These are phyloP conservation scores for Tipula lateralis DNA, from an alignment of 2,888 invertebrate genomes.

Conservation along the genomic window DNA sequence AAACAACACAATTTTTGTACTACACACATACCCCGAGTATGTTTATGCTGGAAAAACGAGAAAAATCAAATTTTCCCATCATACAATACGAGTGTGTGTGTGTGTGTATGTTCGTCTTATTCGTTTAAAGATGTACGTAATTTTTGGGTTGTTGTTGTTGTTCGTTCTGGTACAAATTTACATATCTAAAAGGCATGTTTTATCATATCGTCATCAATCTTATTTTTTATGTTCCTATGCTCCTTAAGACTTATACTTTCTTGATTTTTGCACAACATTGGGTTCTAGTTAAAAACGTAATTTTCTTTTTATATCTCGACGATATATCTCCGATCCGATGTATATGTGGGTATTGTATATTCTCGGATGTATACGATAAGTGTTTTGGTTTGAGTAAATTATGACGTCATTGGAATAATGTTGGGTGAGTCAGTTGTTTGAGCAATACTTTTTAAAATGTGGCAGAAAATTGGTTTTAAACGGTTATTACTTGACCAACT, in stretches of 20 bases:
- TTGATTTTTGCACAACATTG: not conserved
- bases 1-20: not conserved
- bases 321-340: not conserved
- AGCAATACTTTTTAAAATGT: no score
- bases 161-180: not conserved
- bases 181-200: constrained; percentile 13
- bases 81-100: not conserved
- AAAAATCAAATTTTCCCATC: constrained; percentile 12
- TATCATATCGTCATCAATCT: constrained; percentile 19
- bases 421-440: no score
- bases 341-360: not conserved
- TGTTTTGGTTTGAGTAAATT: not conserved
- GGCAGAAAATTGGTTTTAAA: no score
- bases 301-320: not conserved
- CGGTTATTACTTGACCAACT: no score
- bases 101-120: not conserved
- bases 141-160: not conserved
- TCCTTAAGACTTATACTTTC: not conserved
- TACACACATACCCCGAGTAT: not conserved
- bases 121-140: no score
- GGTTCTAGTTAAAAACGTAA: not conserved
- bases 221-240: not conserved
- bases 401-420: not conserved
- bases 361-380: not conserved
- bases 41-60: not conserved